Evolutionary conservation across 2,797 vertebrate genomes (phyloP).

Genomic region (Arctocebus calabarensis): DNA sequence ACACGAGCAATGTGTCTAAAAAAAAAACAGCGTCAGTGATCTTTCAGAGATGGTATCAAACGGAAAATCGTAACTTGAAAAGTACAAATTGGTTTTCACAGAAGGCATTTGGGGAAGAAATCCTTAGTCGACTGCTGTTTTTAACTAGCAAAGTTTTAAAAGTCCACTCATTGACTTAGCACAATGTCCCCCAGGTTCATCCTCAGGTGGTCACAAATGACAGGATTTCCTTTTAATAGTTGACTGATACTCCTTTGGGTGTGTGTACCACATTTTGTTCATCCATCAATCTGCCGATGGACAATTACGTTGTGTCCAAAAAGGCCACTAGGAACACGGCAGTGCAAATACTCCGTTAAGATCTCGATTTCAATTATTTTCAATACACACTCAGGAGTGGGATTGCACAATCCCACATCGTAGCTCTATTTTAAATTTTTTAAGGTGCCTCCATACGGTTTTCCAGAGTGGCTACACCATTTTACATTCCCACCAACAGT

Average conservation of each 20-base stretch:
- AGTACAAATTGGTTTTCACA: neutral
- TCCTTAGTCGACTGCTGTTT: neutral
- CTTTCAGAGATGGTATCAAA: neutral
- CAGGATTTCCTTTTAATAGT: neutral
- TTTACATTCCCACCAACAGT: neutral
- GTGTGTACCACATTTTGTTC: neutral
- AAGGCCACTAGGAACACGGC: neutral
- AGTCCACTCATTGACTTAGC: neutral
- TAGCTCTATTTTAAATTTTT: neutral
- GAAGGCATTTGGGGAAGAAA: neutral
- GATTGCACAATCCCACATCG: neutral
- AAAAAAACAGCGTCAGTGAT: neutral
- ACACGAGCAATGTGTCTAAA: neutral
- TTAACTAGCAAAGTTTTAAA: neutral
- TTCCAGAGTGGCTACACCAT: neutral
- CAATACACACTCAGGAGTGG: neutral
- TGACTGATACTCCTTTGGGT: neutral
- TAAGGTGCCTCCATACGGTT: accelerated
- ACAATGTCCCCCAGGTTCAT: too few relatives aligned
- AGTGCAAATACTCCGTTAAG: neutral
- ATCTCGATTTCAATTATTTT: neutral
- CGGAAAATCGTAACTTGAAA: neutral
- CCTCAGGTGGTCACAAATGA: neutral
- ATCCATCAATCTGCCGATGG: neutral
- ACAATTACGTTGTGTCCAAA: neutral